These are phyloP conservation scores for Argyrosomus regius DNA, from an alignment of 2,797 vertebrate species.

Conservation along the genomic window DNA sequence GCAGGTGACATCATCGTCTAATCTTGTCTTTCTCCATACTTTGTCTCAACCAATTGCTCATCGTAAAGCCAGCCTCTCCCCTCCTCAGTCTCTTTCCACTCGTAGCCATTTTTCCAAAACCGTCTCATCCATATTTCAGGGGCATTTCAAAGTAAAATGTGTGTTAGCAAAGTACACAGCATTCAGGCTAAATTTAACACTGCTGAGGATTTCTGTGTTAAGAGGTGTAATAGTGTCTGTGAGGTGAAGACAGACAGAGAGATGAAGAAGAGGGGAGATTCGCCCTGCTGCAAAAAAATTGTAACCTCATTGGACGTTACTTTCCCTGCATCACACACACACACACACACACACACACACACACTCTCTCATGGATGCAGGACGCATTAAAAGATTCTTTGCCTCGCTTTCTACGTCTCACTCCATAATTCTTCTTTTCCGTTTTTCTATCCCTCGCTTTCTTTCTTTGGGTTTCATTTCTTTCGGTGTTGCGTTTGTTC, in stretches of 20 bases:
- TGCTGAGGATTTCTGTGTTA: conserved; percentile 48
- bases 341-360: conserved; percentile 9
- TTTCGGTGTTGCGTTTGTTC: background rate
- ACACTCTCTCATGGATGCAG: conserved; percentile 9
- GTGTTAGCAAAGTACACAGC: conserved; percentile 70
- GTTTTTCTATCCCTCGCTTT: background rate
- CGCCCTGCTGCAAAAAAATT: conserved; percentile 44
- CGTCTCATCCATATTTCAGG: conserved; percentile 77
- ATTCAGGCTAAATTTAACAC: conserved; percentile 76
- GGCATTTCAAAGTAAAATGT: conserved; percentile 72
- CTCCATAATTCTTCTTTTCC: background rate
- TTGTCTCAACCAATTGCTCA: background rate
- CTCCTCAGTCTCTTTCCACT: conserved; percentile 11
- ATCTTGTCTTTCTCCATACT: background rate
- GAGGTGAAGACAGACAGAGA: background rate
- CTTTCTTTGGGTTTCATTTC: background rate
- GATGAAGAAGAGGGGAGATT: conserved; percentile 25
- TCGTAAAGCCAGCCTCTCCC: background rate
- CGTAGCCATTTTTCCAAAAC: conserved; percentile 46
- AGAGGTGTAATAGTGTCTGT: conserved; percentile 27
- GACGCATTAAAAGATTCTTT: conserved; percentile 14
- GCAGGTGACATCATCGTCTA: conserved; percentile 22
- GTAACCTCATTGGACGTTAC: conserved; percentile 48
- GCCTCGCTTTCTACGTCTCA: background rate
- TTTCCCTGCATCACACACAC: conserved; percentile 7